Evolutionary conservation across 1,140 invertebrate genomes (phyloP).

Genomic region (Aphaenogaster ashmeadi): DNA sequence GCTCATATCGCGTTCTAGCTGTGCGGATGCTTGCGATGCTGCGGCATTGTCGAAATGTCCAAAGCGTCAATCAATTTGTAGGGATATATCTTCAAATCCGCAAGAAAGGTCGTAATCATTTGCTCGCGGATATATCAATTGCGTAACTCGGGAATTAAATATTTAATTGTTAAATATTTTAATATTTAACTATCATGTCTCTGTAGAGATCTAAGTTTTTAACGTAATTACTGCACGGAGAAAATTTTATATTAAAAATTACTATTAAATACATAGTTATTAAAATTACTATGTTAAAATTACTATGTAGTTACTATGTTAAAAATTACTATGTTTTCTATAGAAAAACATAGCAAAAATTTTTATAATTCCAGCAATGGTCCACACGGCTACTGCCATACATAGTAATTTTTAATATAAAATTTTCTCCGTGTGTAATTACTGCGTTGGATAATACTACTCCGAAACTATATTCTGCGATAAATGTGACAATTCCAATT

Average conservation of each 20-base stretch:
- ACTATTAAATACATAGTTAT: too few species aligned
- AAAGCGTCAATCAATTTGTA: neutral
- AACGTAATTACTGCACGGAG: neutral
- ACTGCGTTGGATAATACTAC: neutral
- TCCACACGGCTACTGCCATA: too few species aligned
- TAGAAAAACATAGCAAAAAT: too few species aligned
- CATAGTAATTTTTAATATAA: too few species aligned
- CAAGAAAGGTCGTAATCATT: neutral
- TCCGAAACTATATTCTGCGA: neutral
- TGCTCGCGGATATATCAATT: neutral
- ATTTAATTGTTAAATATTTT: neutral
- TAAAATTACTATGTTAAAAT: too few species aligned
- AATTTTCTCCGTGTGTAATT: too few species aligned
- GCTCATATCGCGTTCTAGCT: neutral
- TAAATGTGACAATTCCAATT: neutral
- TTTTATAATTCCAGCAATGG: too few species aligned
- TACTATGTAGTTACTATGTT: too few species aligned
- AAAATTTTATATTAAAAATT: too few species aligned
- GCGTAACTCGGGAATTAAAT: neutral
- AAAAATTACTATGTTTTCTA: too few species aligned
- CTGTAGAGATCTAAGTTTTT: neutral
- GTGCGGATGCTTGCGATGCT: constrained; percentile 18
- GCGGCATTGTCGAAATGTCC: neutral
- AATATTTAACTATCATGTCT: neutral
- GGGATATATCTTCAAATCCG: neutral